phyloP scores from a whole-genome alignment of 2,113 vertebrate genomes.

The Aix galericulata region DNA sequence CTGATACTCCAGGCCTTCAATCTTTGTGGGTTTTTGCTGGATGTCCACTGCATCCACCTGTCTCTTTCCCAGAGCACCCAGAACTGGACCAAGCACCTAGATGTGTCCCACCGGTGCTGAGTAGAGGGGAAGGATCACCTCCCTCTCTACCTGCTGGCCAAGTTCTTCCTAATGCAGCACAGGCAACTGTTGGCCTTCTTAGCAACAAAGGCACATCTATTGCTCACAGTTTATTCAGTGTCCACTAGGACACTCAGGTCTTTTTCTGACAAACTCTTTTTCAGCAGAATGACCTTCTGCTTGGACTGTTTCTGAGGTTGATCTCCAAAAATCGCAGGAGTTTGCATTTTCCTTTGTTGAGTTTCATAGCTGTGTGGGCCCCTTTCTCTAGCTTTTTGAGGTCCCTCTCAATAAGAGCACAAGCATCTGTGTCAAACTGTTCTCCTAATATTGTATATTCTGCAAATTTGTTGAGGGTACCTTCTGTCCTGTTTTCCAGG shows the following conservation, averaged over 20 bases:
- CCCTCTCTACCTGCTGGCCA: neutral
- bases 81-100: rapidly evolving
- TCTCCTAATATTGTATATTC: neutral
- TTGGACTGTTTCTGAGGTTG: rapidly evolving
- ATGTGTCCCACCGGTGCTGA: neutral
- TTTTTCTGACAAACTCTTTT: neutral
- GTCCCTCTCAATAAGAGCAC: neutral
- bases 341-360: neutral
- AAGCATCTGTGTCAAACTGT: neutral
- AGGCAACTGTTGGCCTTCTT: neutral
- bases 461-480: neutral
- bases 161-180: neutral
- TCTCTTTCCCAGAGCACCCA: neutral
- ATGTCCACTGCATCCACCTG: rapidly evolving
- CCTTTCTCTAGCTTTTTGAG: neutral
- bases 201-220: neutral
- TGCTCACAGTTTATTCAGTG: neutral
- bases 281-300: neutral
- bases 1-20: neutral
- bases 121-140: neutral
- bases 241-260: neutral
- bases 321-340: neutral
- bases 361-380: rapidly evolving
- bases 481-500: rapidly evolving
- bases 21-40: neutral